Evolutionary conservation across 2,113 vertebrate species (phyloP).

Genomic region (Corydoras sp.): DNA sequence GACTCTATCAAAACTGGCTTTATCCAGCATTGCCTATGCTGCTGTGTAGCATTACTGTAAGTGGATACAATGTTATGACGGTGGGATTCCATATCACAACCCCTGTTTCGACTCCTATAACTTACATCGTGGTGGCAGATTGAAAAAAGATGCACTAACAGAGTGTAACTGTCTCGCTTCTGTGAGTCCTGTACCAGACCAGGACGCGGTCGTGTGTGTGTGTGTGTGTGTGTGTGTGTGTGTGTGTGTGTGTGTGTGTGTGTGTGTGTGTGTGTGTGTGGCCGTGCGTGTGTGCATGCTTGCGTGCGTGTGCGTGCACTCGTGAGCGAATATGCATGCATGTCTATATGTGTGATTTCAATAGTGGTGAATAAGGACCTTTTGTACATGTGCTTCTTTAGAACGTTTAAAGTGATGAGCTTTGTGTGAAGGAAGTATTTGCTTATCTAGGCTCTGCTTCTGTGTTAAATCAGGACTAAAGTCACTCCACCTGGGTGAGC

Average conservation of each 20-base stretch:
- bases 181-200: neutral
- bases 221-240: neutral
- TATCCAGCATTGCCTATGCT: constrained; percentile 12
- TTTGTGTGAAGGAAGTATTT: constrained; percentile 30
- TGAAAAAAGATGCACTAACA: neutral
- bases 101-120: neutral
- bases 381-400: constrained; percentile 25
- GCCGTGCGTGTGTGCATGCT: no score
- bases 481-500: constrained; percentile 5
- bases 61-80: constrained; percentile 1
- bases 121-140: neutral
- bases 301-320: no score
- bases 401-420: constrained; percentile 15
- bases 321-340: no score
- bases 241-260: no score
- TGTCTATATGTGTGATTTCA: constrained; percentile 35
- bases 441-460: constrained; percentile 26
- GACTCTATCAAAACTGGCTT: constrained; percentile 20
- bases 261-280: neutral
- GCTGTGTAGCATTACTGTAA: constrained; percentile 46
- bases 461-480: constrained; percentile 30
- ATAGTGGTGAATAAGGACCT: constrained; percentile 27
- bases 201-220: neutral
- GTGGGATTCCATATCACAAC: constrained; percentile 1
- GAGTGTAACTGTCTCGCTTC: neutral